phyloP scores from a whole-genome alignment of 2,113 vertebrate species.

The Heptranchias perlo region DNA sequence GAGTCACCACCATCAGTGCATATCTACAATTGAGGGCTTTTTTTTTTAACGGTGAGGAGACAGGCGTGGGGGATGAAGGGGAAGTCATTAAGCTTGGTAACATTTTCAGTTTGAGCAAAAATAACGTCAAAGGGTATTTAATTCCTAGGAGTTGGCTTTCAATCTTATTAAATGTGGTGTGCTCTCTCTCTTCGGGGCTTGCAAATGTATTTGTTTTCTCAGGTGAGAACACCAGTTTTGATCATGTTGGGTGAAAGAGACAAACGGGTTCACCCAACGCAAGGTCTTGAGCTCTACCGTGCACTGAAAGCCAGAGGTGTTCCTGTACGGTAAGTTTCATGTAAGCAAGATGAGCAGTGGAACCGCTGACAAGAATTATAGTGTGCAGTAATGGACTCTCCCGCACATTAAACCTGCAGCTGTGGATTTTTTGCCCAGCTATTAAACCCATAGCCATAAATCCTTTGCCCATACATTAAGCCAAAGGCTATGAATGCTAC shows the following conservation, averaged over 20 bases:
- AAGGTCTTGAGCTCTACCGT: conserved; percentile 85
- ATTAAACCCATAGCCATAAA: neutral
- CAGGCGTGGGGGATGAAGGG: neutral
- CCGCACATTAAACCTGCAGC: neutral
- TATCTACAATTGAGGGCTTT: neutral
- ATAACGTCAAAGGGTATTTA: neutral
- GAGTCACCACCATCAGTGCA: neutral
- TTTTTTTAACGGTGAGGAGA: neutral
- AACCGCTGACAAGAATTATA: neutral
- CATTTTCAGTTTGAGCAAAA: neutral
- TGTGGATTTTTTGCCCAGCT: neutral
- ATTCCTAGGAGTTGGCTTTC: neutral
- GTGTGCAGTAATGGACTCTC: neutral
- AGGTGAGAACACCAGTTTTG: conserved; percentile 81
- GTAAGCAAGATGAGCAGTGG: neutral
- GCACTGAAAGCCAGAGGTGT: conserved; percentile 71
- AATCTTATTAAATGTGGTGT: neutral
- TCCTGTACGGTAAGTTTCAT: conserved; percentile 70
- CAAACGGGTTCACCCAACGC: conserved; percentile 77
- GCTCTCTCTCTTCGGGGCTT: too few relatives aligned
- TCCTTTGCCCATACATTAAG: neutral
- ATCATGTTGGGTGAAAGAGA: conserved; percentile 83
- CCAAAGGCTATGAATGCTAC: neutral
- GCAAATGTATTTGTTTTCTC: neutral
- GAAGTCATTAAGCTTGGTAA: neutral